Evolutionary conservation across 2,888 invertebrate species (phyloP).

Genomic region (Philereme transversata): DNA sequence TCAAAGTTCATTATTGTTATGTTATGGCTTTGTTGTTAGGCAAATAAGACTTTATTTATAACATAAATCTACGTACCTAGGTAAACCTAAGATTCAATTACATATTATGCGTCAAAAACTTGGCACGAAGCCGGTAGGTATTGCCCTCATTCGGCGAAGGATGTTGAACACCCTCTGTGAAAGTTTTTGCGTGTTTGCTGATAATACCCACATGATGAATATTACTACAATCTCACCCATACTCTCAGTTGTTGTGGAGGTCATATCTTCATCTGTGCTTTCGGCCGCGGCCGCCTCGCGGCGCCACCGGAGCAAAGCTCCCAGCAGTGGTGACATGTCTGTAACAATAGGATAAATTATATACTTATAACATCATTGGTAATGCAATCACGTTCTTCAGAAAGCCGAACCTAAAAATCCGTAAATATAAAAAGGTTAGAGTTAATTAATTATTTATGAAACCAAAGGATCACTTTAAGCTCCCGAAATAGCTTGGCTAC

Average conservation of each 20-base stretch:
- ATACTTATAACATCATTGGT: too few relatives aligned
- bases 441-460: too few relatives aligned
- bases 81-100: too few relatives aligned
- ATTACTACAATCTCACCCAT: constrained; percentile 13
- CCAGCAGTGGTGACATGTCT: constrained; percentile 73
- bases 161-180: constrained; percentile 2
- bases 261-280: constrained; percentile 35
- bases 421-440: too few relatives aligned
- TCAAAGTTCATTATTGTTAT: too few relatives aligned
- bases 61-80: too few relatives aligned
- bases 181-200: neutral
- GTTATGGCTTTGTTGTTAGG: too few relatives aligned
- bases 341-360: constrained; percentile 22
- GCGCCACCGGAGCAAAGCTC: constrained; percentile 72
- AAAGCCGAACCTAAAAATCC: too few relatives aligned
- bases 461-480: too few relatives aligned
- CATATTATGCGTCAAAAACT: constrained; percentile 5
- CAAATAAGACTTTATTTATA: too few relatives aligned
- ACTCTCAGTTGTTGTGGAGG: constrained; percentile 33
- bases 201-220: neutral
- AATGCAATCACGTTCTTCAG: too few relatives aligned
- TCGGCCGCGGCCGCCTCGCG: constrained; percentile 54
- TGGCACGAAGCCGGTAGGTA: constrained; percentile 1
- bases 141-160: constrained; percentile 5
- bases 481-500: too few relatives aligned